Evolutionary conservation across 1,140 invertebrate species (phyloP).

Genomic region (Matsumurasca onukii): DNA sequence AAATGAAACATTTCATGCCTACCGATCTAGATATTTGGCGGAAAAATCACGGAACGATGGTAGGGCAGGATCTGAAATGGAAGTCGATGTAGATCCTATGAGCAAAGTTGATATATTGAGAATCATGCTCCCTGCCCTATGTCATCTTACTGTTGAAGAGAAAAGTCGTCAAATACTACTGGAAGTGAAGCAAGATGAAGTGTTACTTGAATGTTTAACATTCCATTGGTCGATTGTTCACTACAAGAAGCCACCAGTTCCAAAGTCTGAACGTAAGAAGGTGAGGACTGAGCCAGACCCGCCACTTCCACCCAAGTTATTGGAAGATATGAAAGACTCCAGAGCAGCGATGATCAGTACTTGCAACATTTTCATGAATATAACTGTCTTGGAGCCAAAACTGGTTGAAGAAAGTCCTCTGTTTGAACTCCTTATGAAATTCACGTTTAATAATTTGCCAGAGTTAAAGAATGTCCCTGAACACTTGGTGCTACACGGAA

Average conservation of each 20-base stretch:
- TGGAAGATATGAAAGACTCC: constrained; percentile 81
- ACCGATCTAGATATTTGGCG: constrained; percentile 47
- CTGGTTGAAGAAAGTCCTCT: constrained; percentile 71
- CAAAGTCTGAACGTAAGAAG: constrained; percentile 73
- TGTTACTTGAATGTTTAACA: constrained; percentile 73
- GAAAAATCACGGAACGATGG: constrained; percentile 52
- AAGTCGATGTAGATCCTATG: constrained; percentile 59
- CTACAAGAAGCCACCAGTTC: constrained; percentile 78
- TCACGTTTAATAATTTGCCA: constrained; percentile 83
- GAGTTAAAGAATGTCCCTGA: constrained; percentile 79
- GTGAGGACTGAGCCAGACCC: constrained; percentile 69
- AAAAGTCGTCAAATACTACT: constrained; percentile 78
- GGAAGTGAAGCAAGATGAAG: constrained; percentile 74
- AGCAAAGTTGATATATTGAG: constrained; percentile 70
- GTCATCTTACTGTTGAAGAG: constrained; percentile 89
- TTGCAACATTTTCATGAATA: constrained; percentile 91
- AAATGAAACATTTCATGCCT: constrained; percentile 79
- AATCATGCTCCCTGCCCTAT: constrained; percentile 81
- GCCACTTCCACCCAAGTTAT: constrained; percentile 65
- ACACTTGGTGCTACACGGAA: constrained; percentile 81
- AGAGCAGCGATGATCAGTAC: constrained; percentile 80
- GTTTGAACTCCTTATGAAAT: constrained; percentile 80
- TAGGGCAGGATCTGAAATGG: constrained; percentile 55
- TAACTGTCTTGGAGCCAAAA: constrained; percentile 83
- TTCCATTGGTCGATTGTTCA: constrained; percentile 86